phyloP scores from a whole-genome alignment of 2,797 vertebrate genomes.

The Danionella dracula region DNA sequence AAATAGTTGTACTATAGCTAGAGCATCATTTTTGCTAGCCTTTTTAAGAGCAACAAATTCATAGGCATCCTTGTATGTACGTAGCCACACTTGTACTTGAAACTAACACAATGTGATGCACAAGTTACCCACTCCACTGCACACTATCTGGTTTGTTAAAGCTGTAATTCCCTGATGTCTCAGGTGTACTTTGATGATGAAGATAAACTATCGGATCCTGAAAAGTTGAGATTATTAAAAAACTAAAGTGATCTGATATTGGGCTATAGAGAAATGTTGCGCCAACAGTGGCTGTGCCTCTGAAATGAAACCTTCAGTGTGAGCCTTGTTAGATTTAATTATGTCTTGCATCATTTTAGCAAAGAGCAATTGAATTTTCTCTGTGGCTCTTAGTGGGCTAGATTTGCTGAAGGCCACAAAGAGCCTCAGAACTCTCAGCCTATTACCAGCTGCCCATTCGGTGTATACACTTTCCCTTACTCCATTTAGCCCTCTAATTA shows the following conservation, averaged over 20 bases:
- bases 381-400: background rate
- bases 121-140: background rate
- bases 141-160: background rate
- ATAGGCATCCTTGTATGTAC: too few relatives aligned
- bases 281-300: conserved; percentile 4
- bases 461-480: background rate
- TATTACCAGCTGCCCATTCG: conserved; percentile 18
- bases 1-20: too few relatives aligned
- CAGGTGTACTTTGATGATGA: background rate
- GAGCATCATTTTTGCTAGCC: too few relatives aligned
- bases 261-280: background rate
- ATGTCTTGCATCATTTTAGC: conserved; percentile 26
- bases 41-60: too few relatives aligned
- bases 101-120: too few relatives aligned
- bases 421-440: conserved; percentile 8
- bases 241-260: conserved; percentile 9
- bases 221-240: conserved; percentile 1
- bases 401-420: background rate
- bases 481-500: background rate
- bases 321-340: conserved; percentile 24
- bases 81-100: too few relatives aligned
- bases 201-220: conserved; percentile 6
- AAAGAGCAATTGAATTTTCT: conserved; percentile 24
- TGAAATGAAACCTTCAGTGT: background rate
- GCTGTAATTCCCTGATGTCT: background rate